Conservation (phyloP, 2,113 vertebrate genomes). For the Cynocephalus volans region DNA sequence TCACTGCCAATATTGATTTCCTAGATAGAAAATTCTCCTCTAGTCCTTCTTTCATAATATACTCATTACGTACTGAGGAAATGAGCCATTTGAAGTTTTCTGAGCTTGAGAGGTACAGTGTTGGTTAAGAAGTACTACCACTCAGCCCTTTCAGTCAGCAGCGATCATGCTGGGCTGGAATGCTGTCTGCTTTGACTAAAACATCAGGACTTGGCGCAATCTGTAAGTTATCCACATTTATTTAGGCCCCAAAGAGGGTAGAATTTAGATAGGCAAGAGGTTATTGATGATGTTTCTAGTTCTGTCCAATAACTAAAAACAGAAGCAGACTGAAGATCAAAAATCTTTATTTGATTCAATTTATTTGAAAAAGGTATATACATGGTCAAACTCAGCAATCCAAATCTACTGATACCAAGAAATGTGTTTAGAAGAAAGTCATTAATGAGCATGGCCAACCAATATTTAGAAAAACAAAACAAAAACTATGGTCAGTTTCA, state of each 20-base stretch:
- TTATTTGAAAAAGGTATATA: constrained; percentile 60
- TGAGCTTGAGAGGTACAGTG: constrained; percentile 1
- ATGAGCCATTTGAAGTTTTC: background rate
- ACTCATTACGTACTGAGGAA: background rate
- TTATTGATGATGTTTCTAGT: background rate
- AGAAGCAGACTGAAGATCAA: background rate
- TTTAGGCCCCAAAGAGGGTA: background rate
- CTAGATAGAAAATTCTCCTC: background rate
- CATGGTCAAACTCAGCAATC: constrained; percentile 32
- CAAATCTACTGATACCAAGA: constrained; percentile 52
- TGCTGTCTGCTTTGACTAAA: background rate
- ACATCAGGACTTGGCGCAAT: background rate
- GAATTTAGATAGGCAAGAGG: background rate
- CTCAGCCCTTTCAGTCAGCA: background rate
- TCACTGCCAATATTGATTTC: constrained; percentile 30
- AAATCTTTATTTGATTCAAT: constrained; percentile 65
- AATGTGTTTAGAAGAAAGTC: constrained; percentile 45
- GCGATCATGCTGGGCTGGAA: background rate
- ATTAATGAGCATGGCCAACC: constrained; percentile 11
- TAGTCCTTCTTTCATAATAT: constrained; percentile 1
- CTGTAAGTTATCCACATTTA: background rate
- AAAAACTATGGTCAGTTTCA: constrained; percentile 46
- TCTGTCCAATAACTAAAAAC: constrained; percentile 54
- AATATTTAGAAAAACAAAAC: background rate
- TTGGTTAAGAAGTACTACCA: background rate